phyloP scores from a whole-genome alignment of 2,113 vertebrate species.

The Psilopsiagon aymara region DNA sequence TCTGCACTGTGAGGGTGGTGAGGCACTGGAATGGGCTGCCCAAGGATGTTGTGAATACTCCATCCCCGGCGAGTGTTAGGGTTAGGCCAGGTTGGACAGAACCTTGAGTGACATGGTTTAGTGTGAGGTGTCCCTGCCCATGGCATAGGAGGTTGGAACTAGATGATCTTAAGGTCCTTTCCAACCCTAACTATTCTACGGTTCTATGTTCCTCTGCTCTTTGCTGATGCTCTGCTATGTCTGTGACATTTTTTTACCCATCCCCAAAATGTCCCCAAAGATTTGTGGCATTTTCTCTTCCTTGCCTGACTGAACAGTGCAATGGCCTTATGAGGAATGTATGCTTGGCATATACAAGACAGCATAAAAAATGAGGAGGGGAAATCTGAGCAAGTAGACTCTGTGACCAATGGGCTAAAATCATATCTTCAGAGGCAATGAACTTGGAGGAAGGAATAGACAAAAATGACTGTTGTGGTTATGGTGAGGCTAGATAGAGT shows the following conservation, averaged over 20 bases:
- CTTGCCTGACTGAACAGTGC: background rate
- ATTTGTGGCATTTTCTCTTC: background rate
- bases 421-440: background rate
- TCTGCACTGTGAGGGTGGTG: background rate
- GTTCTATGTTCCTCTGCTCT: background rate
- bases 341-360: background rate
- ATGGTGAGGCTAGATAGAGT: background rate
- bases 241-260: background rate
- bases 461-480: background rate
- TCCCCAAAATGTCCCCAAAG: background rate
- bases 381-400: constrained; percentile 1
- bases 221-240: background rate
- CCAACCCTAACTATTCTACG: background rate
- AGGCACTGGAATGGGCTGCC: too few species aligned
- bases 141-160: background rate
- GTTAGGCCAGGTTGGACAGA: too few species aligned
- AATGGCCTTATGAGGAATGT: background rate
- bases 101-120: too few species aligned
- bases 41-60: too few species aligned
- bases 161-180: background rate
- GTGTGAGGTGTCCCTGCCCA: background rate
- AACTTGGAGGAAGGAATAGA: background rate
- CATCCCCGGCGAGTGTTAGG: too few species aligned
- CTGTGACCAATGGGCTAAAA: background rate
- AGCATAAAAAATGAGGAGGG: background rate